These are phyloP conservation scores for Centropus bengalensis DNA, from an alignment of 2,113 vertebrate genomes.

Conservation along the genomic window DNA sequence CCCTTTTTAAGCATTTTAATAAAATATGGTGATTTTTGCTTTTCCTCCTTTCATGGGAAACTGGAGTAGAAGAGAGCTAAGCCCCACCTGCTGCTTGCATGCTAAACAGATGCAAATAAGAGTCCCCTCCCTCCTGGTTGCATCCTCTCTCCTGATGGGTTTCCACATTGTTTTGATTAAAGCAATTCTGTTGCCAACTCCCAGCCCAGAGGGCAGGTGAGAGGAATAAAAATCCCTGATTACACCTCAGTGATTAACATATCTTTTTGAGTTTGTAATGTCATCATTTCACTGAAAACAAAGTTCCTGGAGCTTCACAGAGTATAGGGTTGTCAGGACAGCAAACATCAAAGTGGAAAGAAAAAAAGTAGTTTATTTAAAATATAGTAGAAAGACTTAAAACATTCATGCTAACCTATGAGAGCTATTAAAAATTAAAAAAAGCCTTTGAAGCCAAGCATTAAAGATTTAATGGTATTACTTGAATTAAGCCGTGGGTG, in stretches of 20 bases:
- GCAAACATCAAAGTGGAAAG: slow-evolving; percentile 49
- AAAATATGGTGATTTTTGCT: background rate
- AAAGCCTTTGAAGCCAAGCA: slow-evolving; percentile 63
- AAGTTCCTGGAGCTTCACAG: slow-evolving; percentile 8
- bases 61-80: background rate
- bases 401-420: slow-evolving; percentile 12
- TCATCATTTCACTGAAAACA: background rate
- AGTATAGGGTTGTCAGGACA: background rate
- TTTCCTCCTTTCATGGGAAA: slow-evolving; percentile 21
- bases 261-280: slow-evolving; percentile 29
- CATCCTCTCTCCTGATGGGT: slow-evolving; percentile 6
- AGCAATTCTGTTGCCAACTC: slow-evolving; percentile 31
- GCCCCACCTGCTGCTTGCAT: background rate
- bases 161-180: slow-evolving; percentile 60
- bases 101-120: slow-evolving; percentile 50
- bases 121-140: background rate
- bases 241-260: slow-evolving; percentile 35
- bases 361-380: slow-evolving; percentile 56
- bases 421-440: slow-evolving; percentile 50
- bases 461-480: slow-evolving; percentile 69
- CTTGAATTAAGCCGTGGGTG: slow-evolving; percentile 61
- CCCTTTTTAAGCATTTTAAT: background rate
- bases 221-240: slow-evolving; percentile 34
- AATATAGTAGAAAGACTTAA: slow-evolving; percentile 42
- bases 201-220: slow-evolving; percentile 63